Percentiles rank a stretch among this genome's conserved stretches.
Evolutionary conservation across 2,888 invertebrate genomes (phyloP).

Genomic region (Cephus sareptanus): DNA sequence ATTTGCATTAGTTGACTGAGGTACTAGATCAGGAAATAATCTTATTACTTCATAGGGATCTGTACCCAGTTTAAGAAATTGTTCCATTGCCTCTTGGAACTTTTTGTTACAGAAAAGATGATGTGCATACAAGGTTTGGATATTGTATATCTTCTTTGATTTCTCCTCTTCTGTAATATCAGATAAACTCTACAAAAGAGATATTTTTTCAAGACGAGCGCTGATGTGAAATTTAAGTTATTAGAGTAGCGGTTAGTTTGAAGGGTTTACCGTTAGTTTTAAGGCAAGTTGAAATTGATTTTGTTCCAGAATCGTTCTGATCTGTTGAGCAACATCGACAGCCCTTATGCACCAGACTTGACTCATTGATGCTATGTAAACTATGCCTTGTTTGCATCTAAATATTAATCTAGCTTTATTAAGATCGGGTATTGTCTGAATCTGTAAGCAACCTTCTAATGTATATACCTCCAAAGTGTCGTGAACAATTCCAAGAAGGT

Average conservation of each 20-base stretch:
- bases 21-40: conserved; percentile 89
- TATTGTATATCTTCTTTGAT: conserved; percentile 83
- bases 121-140: conserved; percentile 90
- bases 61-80: conserved; percentile 89
- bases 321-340: conserved; percentile 85
- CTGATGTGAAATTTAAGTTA: conserved; percentile 32
- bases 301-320: conserved; percentile 84
- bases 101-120: conserved; percentile 90
- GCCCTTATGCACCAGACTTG: conserved; percentile 90
- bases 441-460: conserved; percentile 81
- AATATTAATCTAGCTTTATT: conserved; percentile 81
- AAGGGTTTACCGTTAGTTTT: conserved; percentile 81
- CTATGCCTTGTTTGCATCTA: conserved; percentile 79
- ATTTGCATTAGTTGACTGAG: conserved; percentile 67
- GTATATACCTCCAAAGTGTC: conserved; percentile 89
- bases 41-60: conserved; percentile 97
- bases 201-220: conserved; percentile 3
- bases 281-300: conserved; percentile 96
- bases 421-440: conserved; percentile 84
- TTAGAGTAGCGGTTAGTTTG: conserved; percentile 55
- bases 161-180: conserved; percentile 86
- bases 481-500: conserved; percentile 84
- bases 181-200: conserved; percentile 77
- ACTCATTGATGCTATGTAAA: conserved; percentile 88
- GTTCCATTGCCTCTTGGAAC: conserved; percentile 90